Evolutionary conservation across 2,113 vertebrate genomes (phyloP).

Genomic region (Motacilla alba): DNA sequence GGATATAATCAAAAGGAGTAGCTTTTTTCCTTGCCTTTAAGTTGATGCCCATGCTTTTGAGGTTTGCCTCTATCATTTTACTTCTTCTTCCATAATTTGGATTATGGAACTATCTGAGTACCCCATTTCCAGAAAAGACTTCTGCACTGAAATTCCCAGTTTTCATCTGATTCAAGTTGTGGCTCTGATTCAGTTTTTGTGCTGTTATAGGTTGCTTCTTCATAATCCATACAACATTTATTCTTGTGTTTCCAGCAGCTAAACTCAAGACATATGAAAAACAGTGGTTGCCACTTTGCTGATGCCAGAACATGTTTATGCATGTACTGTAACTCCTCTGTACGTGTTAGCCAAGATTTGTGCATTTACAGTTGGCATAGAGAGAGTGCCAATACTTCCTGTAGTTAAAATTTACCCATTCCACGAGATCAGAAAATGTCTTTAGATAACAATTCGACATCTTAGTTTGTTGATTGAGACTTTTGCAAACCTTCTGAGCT

Average conservation of each 20-base stretch:
- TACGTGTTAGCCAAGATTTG: background rate
- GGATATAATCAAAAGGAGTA: background rate
- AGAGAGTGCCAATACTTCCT: background rate
- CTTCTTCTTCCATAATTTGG: background rate
- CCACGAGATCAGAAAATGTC: background rate
- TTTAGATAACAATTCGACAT: background rate
- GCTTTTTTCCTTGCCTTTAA: background rate
- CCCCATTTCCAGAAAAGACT: background rate
- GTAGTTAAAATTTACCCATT: background rate
- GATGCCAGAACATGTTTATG: background rate
- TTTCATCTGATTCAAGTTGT: background rate
- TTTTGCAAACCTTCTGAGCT: background rate
- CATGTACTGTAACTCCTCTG: background rate
- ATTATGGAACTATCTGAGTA: background rate
- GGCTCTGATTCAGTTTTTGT: background rate
- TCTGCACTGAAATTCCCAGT: background rate
- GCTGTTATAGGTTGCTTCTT: background rate
- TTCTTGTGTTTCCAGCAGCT: background rate
- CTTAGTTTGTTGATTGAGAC: background rate
- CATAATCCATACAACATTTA: background rate
- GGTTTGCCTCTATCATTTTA: background rate
- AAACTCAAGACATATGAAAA: background rate
- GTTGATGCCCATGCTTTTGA: background rate
- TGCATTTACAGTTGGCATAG: background rate
- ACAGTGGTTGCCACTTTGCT: background rate